phyloP scores from a whole-genome alignment of 1,140 invertebrate genomes.

The Sinella curviseta region DNA sequence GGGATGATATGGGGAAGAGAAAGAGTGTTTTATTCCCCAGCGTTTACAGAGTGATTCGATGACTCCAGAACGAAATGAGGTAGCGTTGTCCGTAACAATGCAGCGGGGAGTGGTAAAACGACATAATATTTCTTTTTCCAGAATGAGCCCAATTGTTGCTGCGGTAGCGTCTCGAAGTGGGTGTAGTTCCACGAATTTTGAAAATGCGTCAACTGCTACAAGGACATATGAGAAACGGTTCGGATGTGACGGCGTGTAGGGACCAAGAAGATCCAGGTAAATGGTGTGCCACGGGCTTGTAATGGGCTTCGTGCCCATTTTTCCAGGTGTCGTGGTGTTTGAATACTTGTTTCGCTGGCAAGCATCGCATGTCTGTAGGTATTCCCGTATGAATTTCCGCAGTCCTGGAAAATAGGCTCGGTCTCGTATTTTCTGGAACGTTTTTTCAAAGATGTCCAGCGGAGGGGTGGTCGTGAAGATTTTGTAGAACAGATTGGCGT shows the following conservation, averaged over 20 bases:
- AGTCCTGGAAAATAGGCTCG: constrained; percentile 39
- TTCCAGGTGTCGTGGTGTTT: constrained; percentile 19
- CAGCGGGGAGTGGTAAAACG: constrained; percentile 12
- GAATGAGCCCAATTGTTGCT: constrained; percentile 49
- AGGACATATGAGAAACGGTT: constrained; percentile 49
- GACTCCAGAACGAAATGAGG: constrained; percentile 51
- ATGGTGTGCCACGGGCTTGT: constrained; percentile 27
- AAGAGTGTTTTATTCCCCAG: constrained; percentile 56
- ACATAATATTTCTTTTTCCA: constrained; percentile 51
- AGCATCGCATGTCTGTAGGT: constrained; percentile 36
- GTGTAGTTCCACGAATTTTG: no score
- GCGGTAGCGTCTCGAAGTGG: no score
- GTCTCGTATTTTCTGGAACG: not conserved
- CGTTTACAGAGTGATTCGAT: constrained; percentile 55
- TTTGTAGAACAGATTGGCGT: not conserved
- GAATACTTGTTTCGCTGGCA: constrained; percentile 39
- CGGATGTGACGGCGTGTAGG: constrained; percentile 29
- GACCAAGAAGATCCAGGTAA: constrained; percentile 44
- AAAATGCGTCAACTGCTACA: constrained; percentile 51
- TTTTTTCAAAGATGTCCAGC: constrained; percentile 35
- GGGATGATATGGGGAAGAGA: no score
- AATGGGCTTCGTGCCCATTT: not conserved
- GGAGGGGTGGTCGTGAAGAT: constrained; percentile 36
- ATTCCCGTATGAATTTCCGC: constrained; percentile 34
- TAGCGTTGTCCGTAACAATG: constrained; percentile 24